Evolutionary conservation across 2,888 invertebrate genomes (phyloP), one percentile per base, ranked within the genome.

Genomic region (Ellobium chinense): DNA sequence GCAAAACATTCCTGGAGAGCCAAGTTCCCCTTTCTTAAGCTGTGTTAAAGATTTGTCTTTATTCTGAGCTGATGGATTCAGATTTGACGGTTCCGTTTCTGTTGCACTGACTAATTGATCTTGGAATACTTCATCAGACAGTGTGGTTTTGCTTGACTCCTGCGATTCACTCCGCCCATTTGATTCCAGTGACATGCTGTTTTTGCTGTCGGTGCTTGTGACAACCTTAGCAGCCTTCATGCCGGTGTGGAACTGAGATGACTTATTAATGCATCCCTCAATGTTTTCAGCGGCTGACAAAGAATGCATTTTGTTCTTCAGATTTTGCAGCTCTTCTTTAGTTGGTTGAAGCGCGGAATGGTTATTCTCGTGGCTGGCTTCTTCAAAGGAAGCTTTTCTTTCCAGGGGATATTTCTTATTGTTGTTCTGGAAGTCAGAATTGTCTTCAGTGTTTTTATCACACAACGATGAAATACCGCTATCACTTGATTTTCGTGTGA

Each of bases 101-200:
- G 31, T 29, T 7, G 70, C 75, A 24, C n/a, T n/a, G n/a, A n/a
- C n/a, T n/a, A n/a, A n/a, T n/a, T n/a, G n/a, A n/a, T n/a, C n/a
- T n/a, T 5, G 27, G 29, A 80, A 75, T 12, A 80, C 80, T 58
- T 80, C 70, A 69, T 80, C 80, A 54, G 68, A 75, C 27, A 29
- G 68, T 39, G 12, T 29, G 1, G 62, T 80, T 37, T 46, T 74
- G 31, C 5, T 62, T 5, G 75, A 75, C 0, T 75, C 80, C 56
- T 62, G 27, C 14, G 80, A 80, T 18, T 27, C 36, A 36, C 63
- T 69, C 5, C 69, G 18, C 18, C 54, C 72, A 24, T 73, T 73
- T 29, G 34, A 70, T 7, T 70, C 29, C 4, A 63, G 60, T 27
- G 78, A 72, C 3, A n/a, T 1, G n/a, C 24, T 63, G 21, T 29